Evolutionary conservation across 2,888 invertebrate genomes (phyloP).

Genomic region (Bimastos eiseni): DNA sequence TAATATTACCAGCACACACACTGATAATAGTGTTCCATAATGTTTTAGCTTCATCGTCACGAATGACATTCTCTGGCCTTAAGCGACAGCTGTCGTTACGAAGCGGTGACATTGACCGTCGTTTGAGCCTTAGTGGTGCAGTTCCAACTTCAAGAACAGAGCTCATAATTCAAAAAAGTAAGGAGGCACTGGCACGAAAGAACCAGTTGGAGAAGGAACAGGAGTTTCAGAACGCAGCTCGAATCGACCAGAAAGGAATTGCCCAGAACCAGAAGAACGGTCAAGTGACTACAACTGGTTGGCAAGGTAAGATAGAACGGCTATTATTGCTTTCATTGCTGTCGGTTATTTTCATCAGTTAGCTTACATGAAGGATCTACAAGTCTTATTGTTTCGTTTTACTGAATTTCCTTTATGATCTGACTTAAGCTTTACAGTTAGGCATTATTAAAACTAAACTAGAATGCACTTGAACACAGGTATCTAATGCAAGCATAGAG

Average conservation of each 20-base stretch:
- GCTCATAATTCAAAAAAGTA: conserved; percentile 1
- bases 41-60: background rate
- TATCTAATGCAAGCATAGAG: too few relatives aligned
- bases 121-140: background rate
- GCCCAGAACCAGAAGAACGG: background rate
- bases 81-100: background rate
- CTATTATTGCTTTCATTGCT: background rate
- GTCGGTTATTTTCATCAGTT: background rate
- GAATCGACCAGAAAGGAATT: background rate
- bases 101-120: conserved; percentile 8
- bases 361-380: background rate
- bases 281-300: conserved; percentile 8
- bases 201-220: conserved; percentile 16
- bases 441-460: background rate
- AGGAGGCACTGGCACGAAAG: conserved; percentile 14
- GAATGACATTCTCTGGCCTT: background rate
- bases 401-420: background rate
- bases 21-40: background rate
- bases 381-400: background rate
- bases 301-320: background rate
- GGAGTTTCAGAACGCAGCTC: background rate
- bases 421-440: background rate
- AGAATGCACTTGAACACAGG: too few relatives aligned
- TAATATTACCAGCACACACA: background rate
- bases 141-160: background rate